Base-by-base conservation (phyloP, 2,113 vertebrate genomes). In the Glaucidium brasilianum region DNA sequence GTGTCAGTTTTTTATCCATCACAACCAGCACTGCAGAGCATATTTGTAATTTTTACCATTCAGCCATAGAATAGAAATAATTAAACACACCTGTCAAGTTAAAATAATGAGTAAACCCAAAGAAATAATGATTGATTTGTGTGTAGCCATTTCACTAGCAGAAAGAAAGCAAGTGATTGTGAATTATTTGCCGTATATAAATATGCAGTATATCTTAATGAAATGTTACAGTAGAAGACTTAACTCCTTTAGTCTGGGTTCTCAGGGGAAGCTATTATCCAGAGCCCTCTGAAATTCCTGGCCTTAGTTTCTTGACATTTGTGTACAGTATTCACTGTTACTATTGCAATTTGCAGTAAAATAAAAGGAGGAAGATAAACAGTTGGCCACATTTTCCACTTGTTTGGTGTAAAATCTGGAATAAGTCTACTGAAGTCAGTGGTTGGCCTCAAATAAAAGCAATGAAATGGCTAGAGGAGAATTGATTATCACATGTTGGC, bases 71-170 rank as follows among this genome's bases (percentile, higher is more conserved):
- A 56, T 23, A 71, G 58, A 85, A 90, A 91, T 69, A 95, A 92
- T 77, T 84, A 84, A 95, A 64, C 67, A 58, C 66, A 87, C 39
- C 69, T 89, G 66, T 76, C 94, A 79, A 58, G 67, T 30, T 95
- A 79, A 95, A 94, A 59, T 94, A 92, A 92, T 82, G 37, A 91
- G 76, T 69, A 94, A 95, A 76, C 47, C 68, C 45, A 68, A 80
- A 63, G 37, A 95, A 88, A 63, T 89, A 78, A 50, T 85, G 77
- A 83, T 79, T 88, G 92, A 95, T 95, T 92, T 85, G 58, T 79
- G 85, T 64, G 66, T 41, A 94, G 80, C 69, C 34, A 4, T 94
- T 94, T 91, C 86, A 76, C 53, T 43, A 59, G 81, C 58, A 90
- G 89, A 88, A 94, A 85, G 41, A 16, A 77, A 77, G 67, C 53